Base-by-base conservation (phyloP, 2,113 vertebrate species). In the Cricetomys ansorgei region DNA sequence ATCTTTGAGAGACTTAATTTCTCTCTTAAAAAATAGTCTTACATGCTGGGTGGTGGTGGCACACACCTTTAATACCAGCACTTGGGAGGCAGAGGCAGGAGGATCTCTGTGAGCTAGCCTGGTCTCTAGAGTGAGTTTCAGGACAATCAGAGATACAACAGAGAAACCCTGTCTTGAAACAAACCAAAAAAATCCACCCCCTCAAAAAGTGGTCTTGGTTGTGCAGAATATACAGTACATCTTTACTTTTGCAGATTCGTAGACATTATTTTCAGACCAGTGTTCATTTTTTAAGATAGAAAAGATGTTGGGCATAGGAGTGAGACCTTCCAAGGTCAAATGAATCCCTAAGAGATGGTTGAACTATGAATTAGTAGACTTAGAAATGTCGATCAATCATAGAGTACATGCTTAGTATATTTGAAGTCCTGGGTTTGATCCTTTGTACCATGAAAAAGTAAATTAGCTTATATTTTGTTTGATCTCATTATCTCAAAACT, bases 381-480 rank as follows among this genome's bases (percentile, higher is more conserved):
- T 45, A 23, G 59, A 11, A 12, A 48, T 84, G n/a, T 19, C 15
- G 4, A 29, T 73, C 34, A 69, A 6, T 70, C 43, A 5, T 70
- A 69, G 7, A 89, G 65, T 57, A 11, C 7, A 27, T 85, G n/a
- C 21, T 55, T 94, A 64, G 9, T 50, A 55, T 29, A 40, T n/a
- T 2, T 65, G n/a, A 76, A 40, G 23, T 31, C 5, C 13, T 75
- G 59, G n/a, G 16, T 84, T 76, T 48, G 29, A 57, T 67, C 15
- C 21, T 7, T 40, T 84, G 29, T 31, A 45, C 57, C 34, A 17
- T 23, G 7, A 29, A 19, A 90, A 89, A 34, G 64, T 53, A 88
- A 95, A 95, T 83, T 81, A 62, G 45, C 23, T 91, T 72, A 81
- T 17, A 93, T 92, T 76, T 87, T 75, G n/a, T 81, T 96, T 97